phyloP scores from a whole-genome alignment of 1,140 invertebrate species.

The Cotesia glomerata region DNA sequence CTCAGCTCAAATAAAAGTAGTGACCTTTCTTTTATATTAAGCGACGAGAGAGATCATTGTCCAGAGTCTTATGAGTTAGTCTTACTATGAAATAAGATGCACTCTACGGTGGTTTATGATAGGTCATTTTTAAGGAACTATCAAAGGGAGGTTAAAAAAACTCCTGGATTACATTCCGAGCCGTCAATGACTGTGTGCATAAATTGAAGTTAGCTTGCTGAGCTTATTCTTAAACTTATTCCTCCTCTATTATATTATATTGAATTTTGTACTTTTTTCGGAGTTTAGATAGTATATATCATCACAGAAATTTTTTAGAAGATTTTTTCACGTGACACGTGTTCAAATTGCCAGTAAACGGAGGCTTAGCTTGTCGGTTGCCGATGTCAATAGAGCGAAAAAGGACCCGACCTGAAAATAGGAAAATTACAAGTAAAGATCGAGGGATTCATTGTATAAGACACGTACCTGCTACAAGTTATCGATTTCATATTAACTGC shows the following conservation, averaged over 20 bases:
- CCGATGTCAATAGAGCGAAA: not conserved
- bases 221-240: too few relatives aligned
- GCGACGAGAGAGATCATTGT: constrained; percentile 6
- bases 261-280: too few relatives aligned
- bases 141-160: not conserved
- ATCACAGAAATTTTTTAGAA: not conserved
- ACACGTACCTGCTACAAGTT: constrained; percentile 1
- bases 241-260: too few relatives aligned
- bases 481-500: constrained; percentile 4
- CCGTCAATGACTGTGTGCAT: too few relatives aligned
- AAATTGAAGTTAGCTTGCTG: too few relatives aligned
- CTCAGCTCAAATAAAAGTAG: too few relatives aligned
- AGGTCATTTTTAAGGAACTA: not conserved
- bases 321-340: constrained; percentile 3
- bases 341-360: not conserved
- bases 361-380: not conserved
- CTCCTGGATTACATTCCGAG: not conserved
- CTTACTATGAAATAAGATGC: not conserved
- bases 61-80: not conserved
- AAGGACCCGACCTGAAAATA: too few relatives aligned
- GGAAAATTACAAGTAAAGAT: not conserved
- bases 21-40: not conserved
- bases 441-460: not conserved
- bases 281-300: too few relatives aligned
- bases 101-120: constrained; percentile 1